Conservation (phyloP, 1,140 invertebrate species). For the Mizuhopecten yessoensis region DNA sequence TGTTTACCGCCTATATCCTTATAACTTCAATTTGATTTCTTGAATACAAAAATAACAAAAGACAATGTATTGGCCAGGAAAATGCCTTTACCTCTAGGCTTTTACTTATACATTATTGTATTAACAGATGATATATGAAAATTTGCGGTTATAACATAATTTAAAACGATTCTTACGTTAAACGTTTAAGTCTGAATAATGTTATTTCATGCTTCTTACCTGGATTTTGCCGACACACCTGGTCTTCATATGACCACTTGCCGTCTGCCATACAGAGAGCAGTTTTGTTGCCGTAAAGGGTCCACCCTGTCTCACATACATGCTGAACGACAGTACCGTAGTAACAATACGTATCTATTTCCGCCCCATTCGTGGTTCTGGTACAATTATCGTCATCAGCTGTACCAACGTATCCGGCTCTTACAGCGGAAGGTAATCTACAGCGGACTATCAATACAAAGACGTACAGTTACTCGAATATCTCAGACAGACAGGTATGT, state of each 20-base stretch:
- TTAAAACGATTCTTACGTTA: too few relatives aligned
- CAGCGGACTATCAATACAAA: neutral
- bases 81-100: too few relatives aligned
- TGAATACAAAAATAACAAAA: too few relatives aligned
- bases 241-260: neutral
- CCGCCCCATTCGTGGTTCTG: neutral
- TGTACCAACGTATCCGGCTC: neutral
- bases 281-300: neutral
- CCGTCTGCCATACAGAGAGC: constrained; percentile 22
- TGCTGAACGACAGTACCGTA: neutral
- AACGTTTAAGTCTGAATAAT: too few relatives aligned
- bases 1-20: too few relatives aligned
- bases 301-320: neutral
- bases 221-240: neutral
- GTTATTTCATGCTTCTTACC: neutral
- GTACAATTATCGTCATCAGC: neutral
- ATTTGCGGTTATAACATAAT: too few relatives aligned
- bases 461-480: too few relatives aligned
- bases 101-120: too few relatives aligned
- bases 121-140: too few relatives aligned
- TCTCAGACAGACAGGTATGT: too few relatives aligned
- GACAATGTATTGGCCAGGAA: too few relatives aligned
- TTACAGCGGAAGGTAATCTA: neutral
- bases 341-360: neutral
- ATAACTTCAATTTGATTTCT: too few relatives aligned